These are phyloP conservation scores for Luscinia luscinia DNA, from an alignment of 2,797 vertebrate species.

Conservation along the genomic window DNA sequence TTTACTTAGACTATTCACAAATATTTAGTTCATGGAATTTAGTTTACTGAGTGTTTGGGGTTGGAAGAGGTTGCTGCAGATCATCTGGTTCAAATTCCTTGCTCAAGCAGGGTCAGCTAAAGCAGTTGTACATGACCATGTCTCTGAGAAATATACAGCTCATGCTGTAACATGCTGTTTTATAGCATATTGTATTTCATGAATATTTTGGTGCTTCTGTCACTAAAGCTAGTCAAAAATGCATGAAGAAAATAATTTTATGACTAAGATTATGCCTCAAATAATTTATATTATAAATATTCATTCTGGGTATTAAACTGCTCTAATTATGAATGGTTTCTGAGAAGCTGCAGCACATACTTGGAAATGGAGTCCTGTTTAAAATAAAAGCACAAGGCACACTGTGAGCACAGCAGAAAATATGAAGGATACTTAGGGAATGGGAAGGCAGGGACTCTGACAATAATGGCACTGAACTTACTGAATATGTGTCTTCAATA, in stretches of 20 bases:
- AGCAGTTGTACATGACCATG: not conserved
- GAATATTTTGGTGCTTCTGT: not conserved
- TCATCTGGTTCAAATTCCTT: not conserved
- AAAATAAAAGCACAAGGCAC: not conserved
- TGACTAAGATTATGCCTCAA: not conserved
- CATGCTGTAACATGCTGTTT: not conserved
- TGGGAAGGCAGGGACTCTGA: not conserved
- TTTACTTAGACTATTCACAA: not conserved
- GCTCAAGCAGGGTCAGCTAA: not conserved
- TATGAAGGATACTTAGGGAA: not conserved
- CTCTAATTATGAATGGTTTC: conserved; percentile 12
- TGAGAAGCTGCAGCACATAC: not conserved
- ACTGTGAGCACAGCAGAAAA: not conserved
- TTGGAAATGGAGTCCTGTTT: not conserved
- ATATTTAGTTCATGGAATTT: not conserved
- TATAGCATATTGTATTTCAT: not conserved
- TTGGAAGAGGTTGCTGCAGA: not conserved
- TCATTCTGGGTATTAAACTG: not conserved
- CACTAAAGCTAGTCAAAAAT: not conserved
- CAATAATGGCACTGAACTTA: not conserved
- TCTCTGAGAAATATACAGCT: not conserved
- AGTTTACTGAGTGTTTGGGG: not conserved
- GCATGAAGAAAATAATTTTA: not conserved
- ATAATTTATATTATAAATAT: not conserved
- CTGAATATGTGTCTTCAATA: not conserved